phyloP scores from a whole-genome alignment of 2,888 invertebrate species.

The Drosophila nigritarsus region DNA sequence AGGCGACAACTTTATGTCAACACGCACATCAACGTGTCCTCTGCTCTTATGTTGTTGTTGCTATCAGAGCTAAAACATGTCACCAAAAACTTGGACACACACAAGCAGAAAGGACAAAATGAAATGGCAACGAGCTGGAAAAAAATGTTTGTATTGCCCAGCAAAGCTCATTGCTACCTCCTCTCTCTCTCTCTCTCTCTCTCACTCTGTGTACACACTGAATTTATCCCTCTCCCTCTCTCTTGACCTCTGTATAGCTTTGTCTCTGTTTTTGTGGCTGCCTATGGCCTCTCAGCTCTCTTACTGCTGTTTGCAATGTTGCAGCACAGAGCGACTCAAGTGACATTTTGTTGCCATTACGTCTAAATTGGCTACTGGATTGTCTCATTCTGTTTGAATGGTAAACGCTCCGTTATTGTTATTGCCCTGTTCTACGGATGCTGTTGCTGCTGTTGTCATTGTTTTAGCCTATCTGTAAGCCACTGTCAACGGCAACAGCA shows the following conservation, averaged over 20 bases:
- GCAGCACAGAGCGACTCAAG: conserved; percentile 41
- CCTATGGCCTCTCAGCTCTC: conserved; percentile 30
- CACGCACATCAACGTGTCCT: conserved; percentile 46
- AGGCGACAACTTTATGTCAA: conserved; percentile 59
- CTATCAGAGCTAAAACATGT: conserved; percentile 37
- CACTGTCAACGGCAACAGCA: conserved; percentile 34
- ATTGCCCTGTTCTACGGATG: conserved; percentile 44
- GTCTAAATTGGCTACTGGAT: conserved; percentile 74
- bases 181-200: background rate
- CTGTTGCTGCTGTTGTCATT: conserved; percentile 17
- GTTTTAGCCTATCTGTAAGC: conserved; percentile 34
- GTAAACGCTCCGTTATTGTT: conserved; percentile 77
- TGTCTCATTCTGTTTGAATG: conserved; percentile 71
- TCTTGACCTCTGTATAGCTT: conserved; percentile 4
- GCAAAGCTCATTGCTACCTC: conserved; percentile 21
- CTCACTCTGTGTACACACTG: background rate
- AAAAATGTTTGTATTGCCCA: conserved; percentile 52
- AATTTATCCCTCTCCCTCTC: background rate
- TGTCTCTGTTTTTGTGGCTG: conserved; percentile 1
- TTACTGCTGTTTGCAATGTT: conserved; percentile 54
- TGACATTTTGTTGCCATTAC: conserved; percentile 75
- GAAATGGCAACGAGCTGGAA: conserved; percentile 43
- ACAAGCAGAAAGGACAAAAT: conserved; percentile 19
- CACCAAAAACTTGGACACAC: conserved; percentile 20
- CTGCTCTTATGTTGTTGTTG: conserved; percentile 30